Conservation (phyloP, 2,113 vertebrate species). For the Crotalus viridis region DNA sequence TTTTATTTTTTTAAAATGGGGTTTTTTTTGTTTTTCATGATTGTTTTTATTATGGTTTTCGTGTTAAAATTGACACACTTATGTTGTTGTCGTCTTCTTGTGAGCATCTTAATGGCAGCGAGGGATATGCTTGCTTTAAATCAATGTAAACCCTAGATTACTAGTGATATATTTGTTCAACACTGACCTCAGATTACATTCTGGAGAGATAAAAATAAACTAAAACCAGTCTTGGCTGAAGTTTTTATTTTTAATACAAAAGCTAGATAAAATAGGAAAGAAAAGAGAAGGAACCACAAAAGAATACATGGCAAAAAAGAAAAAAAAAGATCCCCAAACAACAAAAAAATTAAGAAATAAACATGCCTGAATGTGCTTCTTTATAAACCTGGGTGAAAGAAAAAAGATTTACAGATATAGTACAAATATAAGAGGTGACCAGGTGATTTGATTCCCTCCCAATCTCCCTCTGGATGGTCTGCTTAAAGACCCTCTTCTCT, state of each 20-base stretch:
- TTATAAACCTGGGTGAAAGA: neutral
- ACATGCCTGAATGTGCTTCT: neutral
- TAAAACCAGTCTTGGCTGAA: neutral
- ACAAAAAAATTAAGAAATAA: neutral
- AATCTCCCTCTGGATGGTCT: neutral
- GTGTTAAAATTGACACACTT: neutral
- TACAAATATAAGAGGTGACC: neutral
- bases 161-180: neutral
- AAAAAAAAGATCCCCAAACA: neutral
- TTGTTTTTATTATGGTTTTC: neutral
- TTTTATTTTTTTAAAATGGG: neutral
- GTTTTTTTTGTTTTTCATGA: neutral
- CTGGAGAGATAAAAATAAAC: neutral
- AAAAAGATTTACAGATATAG: neutral
- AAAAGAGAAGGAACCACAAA: neutral
- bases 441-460: neutral
- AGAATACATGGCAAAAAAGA: neutral
- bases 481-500: neutral
- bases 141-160: neutral
- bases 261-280: neutral
- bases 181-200: neutral
- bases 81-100: neutral
- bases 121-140: neutral
- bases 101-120: neutral
- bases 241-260: neutral